A percentile compares a stretch with the other conserved stretches of the same genome.
These are phyloP conservation scores for Poecilia picta DNA, from an alignment of 2,797 vertebrate genomes.

Conservation along the genomic window DNA sequence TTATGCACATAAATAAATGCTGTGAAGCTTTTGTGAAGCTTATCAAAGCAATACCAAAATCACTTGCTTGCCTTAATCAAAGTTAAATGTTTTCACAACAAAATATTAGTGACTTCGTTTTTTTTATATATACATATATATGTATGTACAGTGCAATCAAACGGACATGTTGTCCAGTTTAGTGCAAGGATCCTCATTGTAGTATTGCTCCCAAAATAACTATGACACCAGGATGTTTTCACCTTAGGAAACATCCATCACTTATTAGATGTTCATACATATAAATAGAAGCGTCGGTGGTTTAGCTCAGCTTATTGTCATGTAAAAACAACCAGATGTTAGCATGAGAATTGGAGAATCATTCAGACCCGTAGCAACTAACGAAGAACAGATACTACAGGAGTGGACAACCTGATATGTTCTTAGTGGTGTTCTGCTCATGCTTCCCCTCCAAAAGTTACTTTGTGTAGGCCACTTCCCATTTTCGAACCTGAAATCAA, in stretches of 20 bases:
- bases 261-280: no score
- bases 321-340: background rate
- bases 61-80: no score
- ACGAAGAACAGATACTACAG: conserved; percentile 16
- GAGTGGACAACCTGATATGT: conserved; percentile 11
- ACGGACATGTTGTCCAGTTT: background rate
- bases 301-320: background rate
- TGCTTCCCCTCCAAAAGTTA: conserved; percentile 14
- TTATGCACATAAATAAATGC: no score
- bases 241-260: background rate
- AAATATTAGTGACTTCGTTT: no score
- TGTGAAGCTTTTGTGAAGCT: no score
- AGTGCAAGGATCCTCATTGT: background rate
- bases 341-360: background rate
- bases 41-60: no score
- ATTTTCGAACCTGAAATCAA: conserved; percentile 70
- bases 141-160: background rate
- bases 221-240: background rate
- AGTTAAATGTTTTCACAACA: no score
- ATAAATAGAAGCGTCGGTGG: background rate
- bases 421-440: conserved; percentile 5
- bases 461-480: conserved; percentile 55
- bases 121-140: no score
- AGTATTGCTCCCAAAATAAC: background rate
- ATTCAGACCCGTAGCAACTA: background rate